Evolutionary conservation across 2,888 invertebrate species (phyloP).

Genomic region (Chloroclysta siterata): DNA sequence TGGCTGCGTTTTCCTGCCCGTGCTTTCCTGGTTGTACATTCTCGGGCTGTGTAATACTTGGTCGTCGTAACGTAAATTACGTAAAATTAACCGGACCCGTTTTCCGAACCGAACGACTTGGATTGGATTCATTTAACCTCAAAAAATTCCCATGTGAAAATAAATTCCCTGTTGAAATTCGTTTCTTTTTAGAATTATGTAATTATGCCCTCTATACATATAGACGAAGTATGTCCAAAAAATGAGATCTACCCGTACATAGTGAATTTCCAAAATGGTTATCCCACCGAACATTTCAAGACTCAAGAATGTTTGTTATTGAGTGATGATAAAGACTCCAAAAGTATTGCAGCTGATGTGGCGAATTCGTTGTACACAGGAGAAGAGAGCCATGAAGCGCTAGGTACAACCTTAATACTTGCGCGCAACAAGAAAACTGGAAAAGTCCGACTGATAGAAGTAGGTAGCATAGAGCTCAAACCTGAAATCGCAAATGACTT

Average conservation of each 20-base stretch:
- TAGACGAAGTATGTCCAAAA: slow-evolving; percentile 65
- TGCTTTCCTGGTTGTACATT: no score
- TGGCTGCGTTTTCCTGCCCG: no score
- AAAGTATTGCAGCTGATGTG: slow-evolving; percentile 55
- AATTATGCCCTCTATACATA: slow-evolving; percentile 61
- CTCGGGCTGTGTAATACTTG: no score
- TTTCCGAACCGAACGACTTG: no score
- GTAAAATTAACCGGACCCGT: no score
- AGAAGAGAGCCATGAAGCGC: slow-evolving; percentile 57
- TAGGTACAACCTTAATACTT: slow-evolving; percentile 63
- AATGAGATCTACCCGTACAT: slow-evolving; percentile 54
- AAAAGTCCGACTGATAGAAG: slow-evolving; percentile 68
- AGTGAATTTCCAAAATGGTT: slow-evolving; percentile 72
- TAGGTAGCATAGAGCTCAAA: slow-evolving; percentile 59
- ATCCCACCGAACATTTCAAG: slow-evolving; percentile 58
- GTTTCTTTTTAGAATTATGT: background rate
- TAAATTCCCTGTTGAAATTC: background rate
- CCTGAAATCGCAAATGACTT: slow-evolving; percentile 53
- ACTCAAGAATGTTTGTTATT: slow-evolving; percentile 53
- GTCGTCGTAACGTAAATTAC: no score
- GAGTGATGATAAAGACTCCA: slow-evolving; percentile 51
- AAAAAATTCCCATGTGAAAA: no score
- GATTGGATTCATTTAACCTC: no score
- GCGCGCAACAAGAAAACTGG: slow-evolving; percentile 66
- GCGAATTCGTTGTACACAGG: slow-evolving; percentile 64